Evolutionary conservation across 1,140 invertebrate genomes (phyloP).

Genomic region (Oryctes rhinoceros): DNA sequence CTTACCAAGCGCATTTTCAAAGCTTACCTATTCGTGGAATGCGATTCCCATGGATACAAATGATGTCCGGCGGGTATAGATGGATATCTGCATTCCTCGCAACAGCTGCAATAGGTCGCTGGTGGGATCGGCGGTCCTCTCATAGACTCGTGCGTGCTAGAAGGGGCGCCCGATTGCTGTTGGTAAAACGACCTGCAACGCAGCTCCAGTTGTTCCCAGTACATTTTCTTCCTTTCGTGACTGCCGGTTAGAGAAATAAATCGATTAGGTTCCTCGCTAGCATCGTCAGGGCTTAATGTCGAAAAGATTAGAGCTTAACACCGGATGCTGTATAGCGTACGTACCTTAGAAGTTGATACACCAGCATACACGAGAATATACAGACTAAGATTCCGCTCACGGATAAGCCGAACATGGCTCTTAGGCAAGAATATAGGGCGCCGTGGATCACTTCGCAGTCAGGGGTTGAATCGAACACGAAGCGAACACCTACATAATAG

Average conservation of each 20-base stretch:
- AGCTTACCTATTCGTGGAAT: slow-evolving; percentile 59
- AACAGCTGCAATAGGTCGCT: slow-evolving; percentile 71
- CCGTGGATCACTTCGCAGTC: slow-evolving; percentile 89
- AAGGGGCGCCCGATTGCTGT: slow-evolving; percentile 62
- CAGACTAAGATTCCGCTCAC: slow-evolving; percentile 88
- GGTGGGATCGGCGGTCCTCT: slow-evolving; percentile 57
- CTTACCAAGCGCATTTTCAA: neutral
- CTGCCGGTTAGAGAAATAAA: slow-evolving; percentile 61
- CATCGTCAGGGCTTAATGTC: no score
- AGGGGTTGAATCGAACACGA: slow-evolving; percentile 82
- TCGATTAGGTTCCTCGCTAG: neutral
- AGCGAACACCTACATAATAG: slow-evolving; percentile 63
- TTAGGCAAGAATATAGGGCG: slow-evolving; percentile 82
- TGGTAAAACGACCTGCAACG: slow-evolving; percentile 80
- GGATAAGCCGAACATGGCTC: slow-evolving; percentile 87
- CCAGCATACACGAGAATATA: slow-evolving; percentile 91
- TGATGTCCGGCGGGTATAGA: slow-evolving; percentile 64
- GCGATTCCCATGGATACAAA: slow-evolving; percentile 62
- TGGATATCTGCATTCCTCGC: slow-evolving; percentile 73
- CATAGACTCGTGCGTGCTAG: slow-evolving; percentile 62
- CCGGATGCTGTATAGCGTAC: neutral
- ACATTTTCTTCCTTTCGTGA: slow-evolving; percentile 92
- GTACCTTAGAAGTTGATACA: slow-evolving; percentile 85
- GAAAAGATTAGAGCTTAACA: neutral
- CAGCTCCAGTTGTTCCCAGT: slow-evolving; percentile 89